A percentile compares a stretch with the other conserved stretches of the same genome.
Evolutionary conservation across 2,113 vertebrate genomes (phyloP).

Genomic region (Protobothrops mucrosquamatus): DNA sequence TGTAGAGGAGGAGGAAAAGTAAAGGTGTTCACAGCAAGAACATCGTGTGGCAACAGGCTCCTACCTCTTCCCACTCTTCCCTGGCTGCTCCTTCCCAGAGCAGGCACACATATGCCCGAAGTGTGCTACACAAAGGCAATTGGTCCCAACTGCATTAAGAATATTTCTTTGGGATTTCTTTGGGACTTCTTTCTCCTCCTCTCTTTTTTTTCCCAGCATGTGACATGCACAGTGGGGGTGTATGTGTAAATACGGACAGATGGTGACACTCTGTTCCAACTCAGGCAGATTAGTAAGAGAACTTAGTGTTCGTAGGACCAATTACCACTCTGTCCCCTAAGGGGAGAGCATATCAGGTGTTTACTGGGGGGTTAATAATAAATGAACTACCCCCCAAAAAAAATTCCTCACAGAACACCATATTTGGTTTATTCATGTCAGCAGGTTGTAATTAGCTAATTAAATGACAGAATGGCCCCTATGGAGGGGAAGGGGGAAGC

Average conservation of each 20-base stretch:
- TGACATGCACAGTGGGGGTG: constrained; percentile 51
- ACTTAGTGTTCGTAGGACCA: constrained; percentile 71
- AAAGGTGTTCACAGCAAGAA: constrained; percentile 26
- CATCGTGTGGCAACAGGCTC: constrained; percentile 35
- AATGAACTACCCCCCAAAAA: constrained; percentile 69
- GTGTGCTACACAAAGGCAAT: constrained; percentile 21
- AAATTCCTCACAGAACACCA: constrained; percentile 58
- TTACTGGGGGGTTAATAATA: constrained; percentile 68
- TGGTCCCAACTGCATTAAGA: constrained; percentile 40
- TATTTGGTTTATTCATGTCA: constrained; percentile 66
- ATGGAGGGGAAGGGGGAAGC: constrained; percentile 33
- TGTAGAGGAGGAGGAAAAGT: not conserved
- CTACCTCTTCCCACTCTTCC: not conserved
- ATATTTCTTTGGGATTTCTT: constrained; percentile 48
- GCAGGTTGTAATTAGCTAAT: constrained; percentile 77
- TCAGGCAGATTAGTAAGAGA: constrained; percentile 69
- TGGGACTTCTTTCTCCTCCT: constrained; percentile 36
- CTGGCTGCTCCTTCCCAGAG: constrained; percentile 32
- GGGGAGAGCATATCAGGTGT: constrained; percentile 71
- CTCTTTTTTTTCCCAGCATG: constrained; percentile 36
- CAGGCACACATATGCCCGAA: constrained; percentile 33
- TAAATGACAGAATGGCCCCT: constrained; percentile 68
- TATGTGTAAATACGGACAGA: constrained; percentile 72
- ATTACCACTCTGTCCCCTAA: constrained; percentile 71
- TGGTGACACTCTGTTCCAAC: constrained; percentile 69